Evolutionary conservation across 2,888 invertebrate species (phyloP).

Genomic region (Hipparchia semele): DNA sequence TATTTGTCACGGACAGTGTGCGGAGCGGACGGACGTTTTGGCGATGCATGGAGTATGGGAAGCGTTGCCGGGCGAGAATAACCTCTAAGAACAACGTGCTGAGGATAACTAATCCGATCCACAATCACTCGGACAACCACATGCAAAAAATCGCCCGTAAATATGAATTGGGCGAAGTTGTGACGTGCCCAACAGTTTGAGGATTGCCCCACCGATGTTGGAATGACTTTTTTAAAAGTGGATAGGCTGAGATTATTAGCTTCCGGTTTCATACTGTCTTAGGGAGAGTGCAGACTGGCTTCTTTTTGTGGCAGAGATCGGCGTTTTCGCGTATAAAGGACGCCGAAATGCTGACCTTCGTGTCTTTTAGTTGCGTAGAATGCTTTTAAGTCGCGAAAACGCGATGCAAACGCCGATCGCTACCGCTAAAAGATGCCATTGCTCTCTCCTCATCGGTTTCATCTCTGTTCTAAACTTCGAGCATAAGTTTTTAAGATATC

Average conservation of each 20-base stretch:
- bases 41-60: slow-evolving; percentile 79
- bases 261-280: background rate
- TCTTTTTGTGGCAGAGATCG: too few species aligned
- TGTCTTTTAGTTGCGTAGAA: too few species aligned
- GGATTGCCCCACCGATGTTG: background rate
- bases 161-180: slow-evolving; percentile 75
- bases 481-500: background rate
- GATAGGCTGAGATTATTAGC: background rate
- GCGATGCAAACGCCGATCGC: too few species aligned
- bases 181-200: slow-evolving; percentile 72
- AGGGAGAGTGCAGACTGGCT: too few species aligned
- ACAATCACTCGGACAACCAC: slow-evolving; percentile 72
- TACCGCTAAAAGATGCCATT: too few species aligned
- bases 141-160: slow-evolving; percentile 71
- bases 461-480: slow-evolving; percentile 11
- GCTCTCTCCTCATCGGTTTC: background rate
- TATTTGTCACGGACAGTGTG: slow-evolving; percentile 78
- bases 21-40: slow-evolving; percentile 78
- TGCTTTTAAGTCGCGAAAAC: too few species aligned
- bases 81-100: slow-evolving; percentile 76
- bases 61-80: slow-evolving; percentile 76
- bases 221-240: background rate
- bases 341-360: too few species aligned
- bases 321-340: too few species aligned
- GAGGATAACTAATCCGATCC: slow-evolving; percentile 74